Base-by-base conservation (phyloP, 2,888 invertebrate species). In the Drosophila infuscata region DNA sequence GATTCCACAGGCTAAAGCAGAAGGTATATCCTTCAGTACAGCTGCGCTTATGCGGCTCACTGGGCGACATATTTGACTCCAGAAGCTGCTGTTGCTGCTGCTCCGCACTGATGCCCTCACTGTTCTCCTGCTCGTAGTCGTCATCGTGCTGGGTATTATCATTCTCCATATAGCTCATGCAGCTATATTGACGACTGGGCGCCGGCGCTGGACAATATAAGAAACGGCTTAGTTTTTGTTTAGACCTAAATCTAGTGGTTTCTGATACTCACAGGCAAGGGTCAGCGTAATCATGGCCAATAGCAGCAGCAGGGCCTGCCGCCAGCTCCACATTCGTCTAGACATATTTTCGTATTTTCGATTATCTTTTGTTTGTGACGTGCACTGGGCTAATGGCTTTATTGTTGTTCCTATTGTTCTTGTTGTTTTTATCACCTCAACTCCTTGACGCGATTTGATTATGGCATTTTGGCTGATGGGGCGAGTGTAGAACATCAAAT, bases 131-230 rank as follows among this genome's bases (percentile, higher is more conserved):
- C 17, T 91, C 91, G 12, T 83, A 82, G 36, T 92, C 91, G 48
- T 88, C 89, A 12, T 91, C 91, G 38, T 91, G 89, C 64, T 88
- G 76, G 4, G 86, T 74, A 49, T 82, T 86, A 67, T 92, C 92
- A 33, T 91, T 91, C 71, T 92, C 92, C 83, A 85, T 82, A 69
- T 76, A 92, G 61, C 92, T 91, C 81, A 92, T 91, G 70, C 91
- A 92, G 65, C 83, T 85, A n/a, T 91, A 87, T 20, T 88, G 86
- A 0, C 88, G 83, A 49, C 59, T 87, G 0, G 88, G 85, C 12
- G 84, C 75, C 17, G 89, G 90, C 46, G 91, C 92, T 91, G 35
- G 2, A 29, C 49, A 32, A 25, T 17, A 1, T 6, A 9, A 32
- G 49, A n/a, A n/a, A 30, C 0, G n/a, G n/a, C 12, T 79, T 33